Evolutionary conservation across 1,140 invertebrate genomes (phyloP).

Genomic region (Drosophila sp.): DNA sequence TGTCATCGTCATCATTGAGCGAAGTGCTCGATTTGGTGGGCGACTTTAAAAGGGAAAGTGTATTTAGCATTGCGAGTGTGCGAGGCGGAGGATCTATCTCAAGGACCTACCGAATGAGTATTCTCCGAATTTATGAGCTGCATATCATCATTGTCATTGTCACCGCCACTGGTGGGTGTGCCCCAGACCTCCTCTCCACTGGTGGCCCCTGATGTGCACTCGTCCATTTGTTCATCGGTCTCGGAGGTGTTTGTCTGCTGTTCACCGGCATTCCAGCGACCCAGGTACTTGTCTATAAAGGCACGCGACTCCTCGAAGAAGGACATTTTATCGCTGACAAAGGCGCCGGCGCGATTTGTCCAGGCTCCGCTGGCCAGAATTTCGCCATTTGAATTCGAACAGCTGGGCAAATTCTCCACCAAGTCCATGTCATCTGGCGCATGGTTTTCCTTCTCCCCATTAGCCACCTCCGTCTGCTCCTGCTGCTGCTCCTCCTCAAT

Average conservation of each 20-base stretch:
- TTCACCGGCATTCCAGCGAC: conserved; percentile 78
- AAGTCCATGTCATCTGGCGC: conserved; percentile 50
- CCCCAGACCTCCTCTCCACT: conserved; percentile 94
- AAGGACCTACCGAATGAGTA: conserved; percentile 85
- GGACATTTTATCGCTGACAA: conserved; percentile 91
- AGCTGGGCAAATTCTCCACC: conserved; percentile 28
- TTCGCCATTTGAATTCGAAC: conserved; percentile 45
- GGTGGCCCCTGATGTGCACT: conserved; percentile 89
- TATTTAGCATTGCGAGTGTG: no score
- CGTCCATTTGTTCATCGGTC: conserved; percentile 85
- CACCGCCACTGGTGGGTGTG: conserved; percentile 91
- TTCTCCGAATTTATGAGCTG: conserved; percentile 87
- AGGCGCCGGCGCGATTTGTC: conserved; percentile 90
- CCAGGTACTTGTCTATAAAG: conserved; percentile 82
- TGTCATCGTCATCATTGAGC: conserved; percentile 87
- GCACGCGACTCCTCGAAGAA: conserved; percentile 87
- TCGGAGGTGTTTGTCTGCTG: conserved; percentile 77
- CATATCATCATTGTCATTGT: conserved; percentile 89
- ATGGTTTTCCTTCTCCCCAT: conserved; percentile 58
- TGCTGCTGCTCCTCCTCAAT: conserved; percentile 66
- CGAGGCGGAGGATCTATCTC: no score
- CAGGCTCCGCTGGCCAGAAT: conserved; percentile 85
- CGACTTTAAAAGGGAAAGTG: conserved; percentile 77
- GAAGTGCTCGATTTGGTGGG: conserved; percentile 87
- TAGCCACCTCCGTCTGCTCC: conserved; percentile 65